Evolutionary conservation across 2,888 invertebrate genomes (phyloP), one percentile per base, ranked within the genome.

Genomic region (Polymixis lichenea): DNA sequence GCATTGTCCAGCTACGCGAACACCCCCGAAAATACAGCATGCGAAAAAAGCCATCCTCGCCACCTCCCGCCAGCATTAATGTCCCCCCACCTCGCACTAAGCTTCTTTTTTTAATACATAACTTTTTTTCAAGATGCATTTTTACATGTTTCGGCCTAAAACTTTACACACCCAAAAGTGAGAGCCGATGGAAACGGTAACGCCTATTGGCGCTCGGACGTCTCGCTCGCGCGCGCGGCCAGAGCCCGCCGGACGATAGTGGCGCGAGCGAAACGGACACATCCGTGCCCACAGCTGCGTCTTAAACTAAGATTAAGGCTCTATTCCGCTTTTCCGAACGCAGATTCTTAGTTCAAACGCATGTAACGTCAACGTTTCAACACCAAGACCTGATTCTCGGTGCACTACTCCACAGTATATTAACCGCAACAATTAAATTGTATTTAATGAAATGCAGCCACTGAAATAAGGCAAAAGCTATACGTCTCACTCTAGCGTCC

Each of bases 41-140:
- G 95, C 95, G 96, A 96, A 96, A 96, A 96, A 96, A 95, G 93
- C 93, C 93, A 93, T 94, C 94, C 95, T 90, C 94, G 88, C 95
- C 94, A 93, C 96, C 96, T 92, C 95, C 95, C 95, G 91, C 92
- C 87, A 88, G 93, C 94, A 94, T 95, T 95, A 95, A 95, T 95
- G 95, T 93, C 95, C 95, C 95, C 95, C 96, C 93, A 92, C 95
- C 94, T 94, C 95, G 95, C 95, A 96, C 96, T 95, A 95, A 95
- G 94, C 94, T 95, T 96, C 96, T 96, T 96, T 96, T 96, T 96
- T 96, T 95, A 96, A 96, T 96, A 96, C 96, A 96, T 96, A 96
- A 96, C 96, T 96, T 96, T 96, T 96, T 96, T 96, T 96, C 96
- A 96, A 96, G 96, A 96, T 96, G 96, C 96, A 96, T 96, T 96